These are phyloP conservation scores for Diarsia brunnea DNA, from an alignment of 2,888 invertebrate species.

Conservation along the genomic window DNA sequence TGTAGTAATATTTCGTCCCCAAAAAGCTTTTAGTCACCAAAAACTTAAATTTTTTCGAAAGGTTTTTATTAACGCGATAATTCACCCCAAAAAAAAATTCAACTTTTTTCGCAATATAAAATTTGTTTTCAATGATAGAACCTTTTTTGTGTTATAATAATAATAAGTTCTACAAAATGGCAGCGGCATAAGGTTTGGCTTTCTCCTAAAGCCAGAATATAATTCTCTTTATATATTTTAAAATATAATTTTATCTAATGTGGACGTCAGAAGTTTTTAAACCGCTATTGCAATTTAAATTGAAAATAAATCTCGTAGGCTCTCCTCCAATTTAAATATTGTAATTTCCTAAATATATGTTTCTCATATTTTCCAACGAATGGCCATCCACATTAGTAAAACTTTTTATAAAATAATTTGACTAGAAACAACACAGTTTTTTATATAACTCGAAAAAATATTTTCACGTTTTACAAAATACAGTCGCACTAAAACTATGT, in stretches of 20 bases:
- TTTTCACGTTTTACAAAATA: slow-evolving; percentile 77
- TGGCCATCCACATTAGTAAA: slow-evolving; percentile 82
- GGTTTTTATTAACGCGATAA: too few relatives aligned
- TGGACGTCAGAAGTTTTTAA: slow-evolving; percentile 72
- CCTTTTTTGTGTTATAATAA: slow-evolving; percentile 3
- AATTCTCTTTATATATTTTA: slow-evolving; percentile 85
- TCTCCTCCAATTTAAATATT: slow-evolving; percentile 55
- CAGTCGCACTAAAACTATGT: slow-evolving; percentile 84
- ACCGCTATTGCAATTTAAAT: slow-evolving; percentile 64
- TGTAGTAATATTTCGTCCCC: not conserved
- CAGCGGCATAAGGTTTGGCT: slow-evolving; percentile 83
- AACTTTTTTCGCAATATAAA: not conserved
- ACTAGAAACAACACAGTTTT: slow-evolving; percentile 87
- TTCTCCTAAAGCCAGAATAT: slow-evolving; percentile 88
- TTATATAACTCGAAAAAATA: slow-evolving; percentile 81
- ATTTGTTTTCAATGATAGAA: not conserved
- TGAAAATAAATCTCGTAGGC: slow-evolving; percentile 55
- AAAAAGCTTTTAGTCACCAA: not conserved
- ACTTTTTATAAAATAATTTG: slow-evolving; percentile 86
- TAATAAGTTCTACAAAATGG: slow-evolving; percentile 72
- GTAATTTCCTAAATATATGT: slow-evolving; percentile 62
- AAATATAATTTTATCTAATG: slow-evolving; percentile 82
- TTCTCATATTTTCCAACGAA: slow-evolving; percentile 65
- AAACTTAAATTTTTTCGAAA: not conserved
- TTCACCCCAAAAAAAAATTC: not conserved